Conservation (phyloP, 1,140 invertebrate species). For the Bradysia coprophila region DNA sequence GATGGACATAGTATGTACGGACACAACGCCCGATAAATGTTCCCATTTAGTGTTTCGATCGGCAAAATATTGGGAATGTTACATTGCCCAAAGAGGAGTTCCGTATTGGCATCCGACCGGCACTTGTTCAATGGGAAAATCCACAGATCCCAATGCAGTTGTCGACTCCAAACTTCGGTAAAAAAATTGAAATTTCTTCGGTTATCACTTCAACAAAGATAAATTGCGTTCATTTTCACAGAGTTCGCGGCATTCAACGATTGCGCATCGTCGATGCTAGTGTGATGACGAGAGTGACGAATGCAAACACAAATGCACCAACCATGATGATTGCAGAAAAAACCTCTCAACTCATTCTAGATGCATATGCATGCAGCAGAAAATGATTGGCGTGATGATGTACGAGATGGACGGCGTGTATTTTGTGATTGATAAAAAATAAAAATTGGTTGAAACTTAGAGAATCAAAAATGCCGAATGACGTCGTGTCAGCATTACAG, state of each 20-base stretch:
- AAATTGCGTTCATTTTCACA: slow-evolving; percentile 9
- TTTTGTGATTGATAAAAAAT: too few species aligned
- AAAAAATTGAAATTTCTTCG: background rate
- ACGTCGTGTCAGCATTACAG: too few species aligned
- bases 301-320: slow-evolving; percentile 40
- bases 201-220: too few species aligned
- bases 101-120: slow-evolving; percentile 73
- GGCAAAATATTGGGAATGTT: slow-evolving; percentile 67
- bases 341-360: slow-evolving; percentile 40
- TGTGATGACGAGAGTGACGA: slow-evolving; percentile 41
- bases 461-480: too few species aligned
- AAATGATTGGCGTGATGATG: too few species aligned
- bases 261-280: slow-evolving; percentile 39
- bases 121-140: slow-evolving; percentile 43
- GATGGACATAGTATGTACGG: slow-evolving; percentile 51
- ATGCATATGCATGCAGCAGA: slow-evolving; percentile 34
- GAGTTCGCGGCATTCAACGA: slow-evolving; percentile 30
- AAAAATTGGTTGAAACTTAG: too few species aligned
- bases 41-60: slow-evolving; percentile 48
- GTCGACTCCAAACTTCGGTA: slow-evolving; percentile 31
- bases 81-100: slow-evolving; percentile 48
- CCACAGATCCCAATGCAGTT: slow-evolving; percentile 29
- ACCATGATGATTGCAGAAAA: slow-evolving; percentile 46
- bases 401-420: too few species aligned
- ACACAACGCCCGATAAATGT: slow-evolving; percentile 49